phyloP scores from a whole-genome alignment of 2,797 vertebrate species.

The Manis javanica region DNA sequence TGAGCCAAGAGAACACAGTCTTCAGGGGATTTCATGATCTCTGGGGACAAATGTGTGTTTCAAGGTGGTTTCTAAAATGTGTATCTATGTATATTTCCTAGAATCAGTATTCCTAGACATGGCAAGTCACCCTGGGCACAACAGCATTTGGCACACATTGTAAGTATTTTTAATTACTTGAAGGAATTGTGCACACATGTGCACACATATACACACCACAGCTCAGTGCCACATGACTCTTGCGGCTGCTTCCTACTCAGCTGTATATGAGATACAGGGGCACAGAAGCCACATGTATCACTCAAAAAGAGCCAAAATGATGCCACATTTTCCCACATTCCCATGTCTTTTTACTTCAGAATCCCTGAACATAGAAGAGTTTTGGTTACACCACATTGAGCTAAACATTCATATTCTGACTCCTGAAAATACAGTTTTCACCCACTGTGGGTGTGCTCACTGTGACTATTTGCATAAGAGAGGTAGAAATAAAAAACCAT shows the following conservation, averaged over 20 bases:
- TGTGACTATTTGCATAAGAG: background rate
- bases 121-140: background rate
- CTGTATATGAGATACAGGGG: background rate
- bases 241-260: background rate
- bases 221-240: background rate
- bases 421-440: background rate
- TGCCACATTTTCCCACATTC: background rate
- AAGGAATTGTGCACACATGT: too few relatives aligned
- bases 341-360: background rate
- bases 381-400: background rate
- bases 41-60: background rate
- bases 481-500: background rate
- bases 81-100: background rate
- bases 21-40: background rate
- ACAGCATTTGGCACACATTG: accelerated
- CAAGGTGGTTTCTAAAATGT: background rate
- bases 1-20: background rate
- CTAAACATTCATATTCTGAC: background rate
- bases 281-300: background rate
- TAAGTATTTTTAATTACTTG: background rate
- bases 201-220: too few relatives aligned
- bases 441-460: background rate
- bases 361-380: background rate
- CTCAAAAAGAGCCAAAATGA: background rate
- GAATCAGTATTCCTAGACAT: background rate